phyloP scores from a whole-genome alignment of 2,113 vertebrate genomes.

The Pycnonotus jocosus region DNA sequence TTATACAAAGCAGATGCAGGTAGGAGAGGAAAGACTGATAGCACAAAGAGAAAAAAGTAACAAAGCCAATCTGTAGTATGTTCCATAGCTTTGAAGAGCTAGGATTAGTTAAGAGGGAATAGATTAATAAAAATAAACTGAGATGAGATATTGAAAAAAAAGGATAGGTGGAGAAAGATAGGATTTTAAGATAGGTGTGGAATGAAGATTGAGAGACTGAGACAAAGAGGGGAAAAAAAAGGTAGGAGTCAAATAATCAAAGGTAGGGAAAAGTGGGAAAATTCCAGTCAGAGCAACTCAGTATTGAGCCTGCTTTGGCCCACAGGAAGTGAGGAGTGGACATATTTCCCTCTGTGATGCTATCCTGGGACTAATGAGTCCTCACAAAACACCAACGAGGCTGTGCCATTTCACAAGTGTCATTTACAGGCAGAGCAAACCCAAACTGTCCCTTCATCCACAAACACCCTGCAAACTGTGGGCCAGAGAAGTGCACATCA shows the following conservation, averaged over 20 bases:
- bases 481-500: not conserved
- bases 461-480: rapidly evolving
- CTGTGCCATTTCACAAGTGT: rapidly evolving
- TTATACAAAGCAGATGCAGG: not conserved
- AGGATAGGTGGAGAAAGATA: not conserved
- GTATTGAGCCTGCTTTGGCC: not conserved
- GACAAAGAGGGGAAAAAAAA: not conserved
- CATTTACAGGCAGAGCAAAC: not conserved
- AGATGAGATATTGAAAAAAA: not conserved
- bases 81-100: not conserved
- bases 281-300: not conserved
- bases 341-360: not conserved
- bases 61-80: not conserved
- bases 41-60: not conserved
- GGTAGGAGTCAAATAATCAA: not conserved
- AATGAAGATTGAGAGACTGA: not conserved
- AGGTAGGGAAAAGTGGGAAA: not conserved
- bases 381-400: not conserved
- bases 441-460: not conserved
- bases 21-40: not conserved
- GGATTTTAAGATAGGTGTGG: not conserved
- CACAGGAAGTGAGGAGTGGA: not conserved
- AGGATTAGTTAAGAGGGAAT: not conserved
- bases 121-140: not conserved
- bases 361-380: not conserved